A percentile compares a stretch with the other conserved stretches of the same genome.
Conservation (phyloP, 2,113 vertebrate species). For the Scolopax mira region DNA sequence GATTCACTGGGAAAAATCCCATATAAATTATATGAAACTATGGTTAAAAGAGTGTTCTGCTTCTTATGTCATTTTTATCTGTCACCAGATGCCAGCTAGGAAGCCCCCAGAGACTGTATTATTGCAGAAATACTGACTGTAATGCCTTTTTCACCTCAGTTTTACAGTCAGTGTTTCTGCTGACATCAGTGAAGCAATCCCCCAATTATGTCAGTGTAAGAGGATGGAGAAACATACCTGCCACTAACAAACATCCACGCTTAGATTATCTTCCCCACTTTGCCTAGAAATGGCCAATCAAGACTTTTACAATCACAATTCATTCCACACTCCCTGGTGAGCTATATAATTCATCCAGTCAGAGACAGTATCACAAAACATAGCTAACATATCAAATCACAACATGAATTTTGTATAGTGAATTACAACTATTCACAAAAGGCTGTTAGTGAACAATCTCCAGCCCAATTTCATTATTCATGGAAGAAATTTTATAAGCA, state of each 20-base stretch:
- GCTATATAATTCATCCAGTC: not conserved
- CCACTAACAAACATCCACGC: not conserved
- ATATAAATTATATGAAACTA: not conserved
- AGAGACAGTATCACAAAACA: not conserved
- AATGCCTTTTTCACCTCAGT: not conserved
- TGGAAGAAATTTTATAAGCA: slow-evolving; percentile 22
- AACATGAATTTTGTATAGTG: not conserved
- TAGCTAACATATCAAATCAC: slow-evolving; percentile 10
- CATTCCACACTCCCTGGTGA: slow-evolving; percentile 4
- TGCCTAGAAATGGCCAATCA: slow-evolving; percentile 40
- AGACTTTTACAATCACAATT: slow-evolving; percentile 23
- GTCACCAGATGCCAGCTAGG: not conserved
- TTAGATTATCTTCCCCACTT: slow-evolving; percentile 14
- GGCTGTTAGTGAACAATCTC: slow-evolving; percentile 35
- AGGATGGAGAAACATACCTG: not conserved
- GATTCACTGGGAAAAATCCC: not conserved
- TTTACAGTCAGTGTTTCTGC: slow-evolving; percentile 27
- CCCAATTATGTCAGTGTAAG: slow-evolving; percentile 20
- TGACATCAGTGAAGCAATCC: slow-evolving; percentile 12
- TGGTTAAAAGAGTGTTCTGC: not conserved
- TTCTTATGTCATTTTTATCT: not conserved
- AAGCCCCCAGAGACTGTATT: not conserved
- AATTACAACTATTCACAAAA: slow-evolving; percentile 6
- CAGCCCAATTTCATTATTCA: slow-evolving; percentile 35
- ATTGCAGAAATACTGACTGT: not conserved